Evolutionary conservation across 2,888 invertebrate genomes (phyloP), one percentile per base, ranked within the genome.

Genomic region (Polydrusus tereticollis): DNA sequence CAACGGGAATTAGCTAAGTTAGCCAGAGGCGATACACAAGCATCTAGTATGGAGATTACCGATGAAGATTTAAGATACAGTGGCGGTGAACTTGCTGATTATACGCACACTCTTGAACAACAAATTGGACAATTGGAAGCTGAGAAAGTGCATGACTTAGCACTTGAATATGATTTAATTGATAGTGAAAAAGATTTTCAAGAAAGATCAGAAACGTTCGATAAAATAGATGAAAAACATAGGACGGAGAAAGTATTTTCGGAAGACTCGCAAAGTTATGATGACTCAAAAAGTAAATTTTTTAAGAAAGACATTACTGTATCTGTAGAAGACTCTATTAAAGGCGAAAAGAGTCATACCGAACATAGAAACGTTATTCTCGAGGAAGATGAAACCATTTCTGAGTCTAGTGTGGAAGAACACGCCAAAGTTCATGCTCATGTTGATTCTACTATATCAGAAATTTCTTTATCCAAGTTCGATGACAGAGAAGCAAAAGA

Each of bases 1-100:
- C 86, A 86, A 77, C 78, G 86, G 69, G 85, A 87, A 74, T 77
- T 87, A 72, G 79, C 84, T 23, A 86, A 83, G 77, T 79, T 87
- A 36, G 80, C 84, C 6, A 80, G 87, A 65, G 85, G 84, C 38
- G 87, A 87, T 73, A 87, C 87, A 23, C 86, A 86, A 81, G 86
- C 87, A 6, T 87, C 88, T 0, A 88, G 88, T 75, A 86, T 88
- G 82, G 88, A 89, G 83, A 88, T 87, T 65, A 89, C 88, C 12
- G 89, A 89, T 77, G 92, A 92, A 87, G 92, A 92, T 81, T 88
- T 92, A 77, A 88, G 89, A 79, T 92, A 91, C 81, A 92, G 91
- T 81, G 91, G 91, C 65, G 88, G 89, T 73, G 91, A 91, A 80
- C n/a, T 73, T 8, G 88, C 89, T 74, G 91, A 91, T 83, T 88